Conservation (phyloP, 2,113 vertebrate genomes). For the Hippocampus comes region DNA sequence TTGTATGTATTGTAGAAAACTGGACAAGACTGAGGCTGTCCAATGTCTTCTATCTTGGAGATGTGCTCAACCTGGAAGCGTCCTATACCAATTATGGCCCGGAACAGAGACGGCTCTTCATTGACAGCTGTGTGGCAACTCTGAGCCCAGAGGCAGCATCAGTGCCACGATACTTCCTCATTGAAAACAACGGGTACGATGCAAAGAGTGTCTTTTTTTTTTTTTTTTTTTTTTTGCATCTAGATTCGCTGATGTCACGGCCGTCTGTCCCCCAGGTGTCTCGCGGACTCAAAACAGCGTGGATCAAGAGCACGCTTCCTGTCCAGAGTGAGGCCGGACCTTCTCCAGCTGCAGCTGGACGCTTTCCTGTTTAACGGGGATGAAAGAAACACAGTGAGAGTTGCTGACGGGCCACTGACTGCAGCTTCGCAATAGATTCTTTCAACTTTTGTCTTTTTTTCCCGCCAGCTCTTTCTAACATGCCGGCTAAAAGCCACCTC, state of each 20-base stretch:
- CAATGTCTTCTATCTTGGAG: conserved; percentile 30
- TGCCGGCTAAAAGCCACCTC: conserved; percentile 33
- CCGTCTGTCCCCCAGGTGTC: conserved; percentile 24
- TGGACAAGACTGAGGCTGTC: conserved; percentile 26
- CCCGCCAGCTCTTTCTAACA: conserved; percentile 39
- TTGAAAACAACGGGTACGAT: conserved; percentile 43
- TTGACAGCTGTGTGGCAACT: conserved; percentile 46
- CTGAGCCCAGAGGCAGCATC: conserved; percentile 34
- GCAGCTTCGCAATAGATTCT: not conserved
- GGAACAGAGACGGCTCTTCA: conserved; percentile 9
- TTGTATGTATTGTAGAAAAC: conserved; percentile 29
- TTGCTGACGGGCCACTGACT: not conserved
- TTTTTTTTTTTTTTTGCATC: not conserved
- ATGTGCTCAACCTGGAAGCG: conserved; percentile 33
- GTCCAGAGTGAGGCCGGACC: conserved; percentile 1
- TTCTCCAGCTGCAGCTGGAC: conserved; percentile 31
- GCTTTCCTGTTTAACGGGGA: conserved; percentile 38
- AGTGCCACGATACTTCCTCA: conserved; percentile 44
- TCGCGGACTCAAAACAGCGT: conserved; percentile 24
- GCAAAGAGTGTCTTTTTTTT: not conserved
- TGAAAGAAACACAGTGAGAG: conserved; percentile 32
- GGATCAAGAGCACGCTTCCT: conserved; percentile 9
- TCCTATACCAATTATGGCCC: conserved; percentile 23
- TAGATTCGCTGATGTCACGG: no score
- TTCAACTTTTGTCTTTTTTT: not conserved